Evolutionary conservation across 2,113 vertebrate genomes (phyloP).

Genomic region (Petaurus breviceps): DNA sequence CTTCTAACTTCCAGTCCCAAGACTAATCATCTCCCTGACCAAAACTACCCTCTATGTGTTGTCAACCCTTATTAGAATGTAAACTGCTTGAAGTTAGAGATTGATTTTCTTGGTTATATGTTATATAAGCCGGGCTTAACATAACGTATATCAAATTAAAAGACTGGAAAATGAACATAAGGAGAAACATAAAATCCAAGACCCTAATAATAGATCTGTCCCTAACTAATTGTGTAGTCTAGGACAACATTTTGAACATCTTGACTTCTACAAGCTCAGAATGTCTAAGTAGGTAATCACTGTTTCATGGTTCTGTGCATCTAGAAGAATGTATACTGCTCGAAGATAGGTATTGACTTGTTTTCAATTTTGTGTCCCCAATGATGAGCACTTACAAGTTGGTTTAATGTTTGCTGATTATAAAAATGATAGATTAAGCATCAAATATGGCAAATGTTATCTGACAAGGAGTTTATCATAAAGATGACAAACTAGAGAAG

Average conservation of each 20-base stretch:
- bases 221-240: not conserved
- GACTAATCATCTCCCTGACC: too few species aligned
- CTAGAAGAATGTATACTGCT: not conserved
- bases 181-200: not conserved
- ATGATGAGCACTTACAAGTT: not conserved
- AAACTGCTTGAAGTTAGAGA: too few species aligned
- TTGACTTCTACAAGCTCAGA: not conserved
- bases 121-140: not conserved
- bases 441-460: not conserved
- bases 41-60: too few species aligned
- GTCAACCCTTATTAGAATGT: too few species aligned
- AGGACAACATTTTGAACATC: not conserved
- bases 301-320: not conserved
- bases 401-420: not conserved
- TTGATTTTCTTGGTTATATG: not conserved
- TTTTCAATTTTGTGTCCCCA: not conserved
- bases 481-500: not conserved
- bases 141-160: not conserved
- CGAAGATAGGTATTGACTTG: not conserved
- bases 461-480: not conserved
- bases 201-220: not conserved
- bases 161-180: not conserved
- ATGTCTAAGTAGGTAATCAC: not conserved
- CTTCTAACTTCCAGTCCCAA: too few species aligned
- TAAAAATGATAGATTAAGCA: not conserved